A percentile compares a stretch with the other conserved stretches of the same genome.
phyloP scores from a whole-genome alignment of 2,113 vertebrate species.

The Plecotus auritus region DNA sequence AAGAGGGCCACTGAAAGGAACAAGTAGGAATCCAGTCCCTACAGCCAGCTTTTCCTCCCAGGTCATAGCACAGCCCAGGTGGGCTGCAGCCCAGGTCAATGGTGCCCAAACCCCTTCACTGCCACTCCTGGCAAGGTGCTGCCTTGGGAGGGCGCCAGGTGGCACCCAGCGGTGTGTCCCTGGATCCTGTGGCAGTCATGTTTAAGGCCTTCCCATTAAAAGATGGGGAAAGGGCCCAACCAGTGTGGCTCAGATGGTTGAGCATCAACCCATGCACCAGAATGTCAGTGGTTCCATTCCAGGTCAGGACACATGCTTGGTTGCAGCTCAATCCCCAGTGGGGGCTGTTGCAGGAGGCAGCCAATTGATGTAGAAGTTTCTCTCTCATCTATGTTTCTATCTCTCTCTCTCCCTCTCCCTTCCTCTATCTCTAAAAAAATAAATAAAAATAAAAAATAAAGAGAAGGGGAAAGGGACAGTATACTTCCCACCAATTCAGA shows the following conservation, averaged over 20 bases:
- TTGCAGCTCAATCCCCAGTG: neutral
- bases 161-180: neutral
- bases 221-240: neutral
- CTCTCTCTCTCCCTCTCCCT: neutral
- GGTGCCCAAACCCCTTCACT: neutral
- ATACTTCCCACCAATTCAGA: neutral
- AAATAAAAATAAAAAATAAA: neutral
- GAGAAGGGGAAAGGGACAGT: neutral
- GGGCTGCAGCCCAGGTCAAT: neutral
- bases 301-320: neutral
- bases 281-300: neutral
- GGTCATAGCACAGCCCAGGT: neutral
- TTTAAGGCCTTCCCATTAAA: neutral
- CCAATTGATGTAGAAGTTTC: neutral
- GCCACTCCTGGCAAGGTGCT: neutral
- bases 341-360: neutral
- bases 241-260: neutral
- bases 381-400: neutral
- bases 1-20: neutral
- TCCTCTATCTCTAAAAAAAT: neutral
- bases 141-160: neutral
- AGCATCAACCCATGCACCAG: neutral
- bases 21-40: neutral
- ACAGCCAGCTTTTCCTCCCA: neutral
- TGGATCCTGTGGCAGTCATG: neutral